Conservation (phyloP, 1,140 invertebrate species). For the Hypothenemus hampei region DNA sequence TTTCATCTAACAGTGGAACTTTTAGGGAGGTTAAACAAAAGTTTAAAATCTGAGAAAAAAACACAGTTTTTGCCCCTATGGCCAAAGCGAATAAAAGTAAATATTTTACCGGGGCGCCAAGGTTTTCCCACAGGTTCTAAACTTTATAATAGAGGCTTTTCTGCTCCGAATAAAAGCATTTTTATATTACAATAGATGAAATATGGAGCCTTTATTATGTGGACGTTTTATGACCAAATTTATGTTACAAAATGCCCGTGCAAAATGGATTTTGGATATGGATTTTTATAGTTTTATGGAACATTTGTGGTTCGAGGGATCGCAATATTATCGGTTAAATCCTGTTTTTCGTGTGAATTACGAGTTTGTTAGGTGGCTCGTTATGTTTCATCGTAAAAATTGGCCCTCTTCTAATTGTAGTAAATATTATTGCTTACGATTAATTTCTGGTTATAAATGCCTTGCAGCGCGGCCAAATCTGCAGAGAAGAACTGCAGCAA, state of each 20-base stretch:
- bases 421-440: too few relatives aligned
- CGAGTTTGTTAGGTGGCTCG: background rate
- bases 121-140: slow-evolving; percentile 7
- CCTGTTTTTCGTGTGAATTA: background rate
- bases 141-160: slow-evolving; percentile 16
- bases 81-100: slow-evolving; percentile 7
- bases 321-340: too few relatives aligned
- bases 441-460: too few relatives aligned
- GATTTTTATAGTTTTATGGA: slow-evolving; percentile 17
- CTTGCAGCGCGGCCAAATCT: too few relatives aligned
- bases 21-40: too few relatives aligned
- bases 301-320: background rate
- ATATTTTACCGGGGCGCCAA: slow-evolving; percentile 8
- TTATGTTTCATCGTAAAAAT: slow-evolving; percentile 1
- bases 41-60: too few relatives aligned
- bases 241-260: slow-evolving; percentile 15
- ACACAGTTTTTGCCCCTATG: too few relatives aligned
- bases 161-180: slow-evolving; percentile 11
- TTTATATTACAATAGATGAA: slow-evolving; percentile 18
- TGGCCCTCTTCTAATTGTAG: too few relatives aligned
- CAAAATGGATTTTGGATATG: slow-evolving; percentile 12
- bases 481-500: too few relatives aligned
- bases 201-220: slow-evolving; percentile 18
- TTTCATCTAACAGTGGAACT: too few relatives aligned
- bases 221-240: slow-evolving; percentile 11